Base-by-base conservation (phyloP, 2,888 invertebrate species). In the Piscicola geometra region DNA sequence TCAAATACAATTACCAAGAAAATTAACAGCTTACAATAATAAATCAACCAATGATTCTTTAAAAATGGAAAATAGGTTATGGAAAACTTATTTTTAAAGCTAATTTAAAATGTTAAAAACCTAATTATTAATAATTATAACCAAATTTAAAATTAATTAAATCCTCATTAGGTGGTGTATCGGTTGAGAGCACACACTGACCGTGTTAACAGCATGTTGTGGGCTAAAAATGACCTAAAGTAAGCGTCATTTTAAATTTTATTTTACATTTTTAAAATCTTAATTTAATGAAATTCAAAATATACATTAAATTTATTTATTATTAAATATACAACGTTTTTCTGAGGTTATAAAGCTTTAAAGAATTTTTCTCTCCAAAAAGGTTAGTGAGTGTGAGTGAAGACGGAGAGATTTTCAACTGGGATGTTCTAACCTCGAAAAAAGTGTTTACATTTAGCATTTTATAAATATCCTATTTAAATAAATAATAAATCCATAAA, bases 311-410 rank as follows among this genome's bases (percentile, higher is more conserved):
- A n/a, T n/a, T n/a, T n/a, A n/a, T n/a, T n/a, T n/a, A n/a, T n/a
- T n/a, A n/a, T n/a, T n/a, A n/a, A n/a, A n/a, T n/a, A n/a, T n/a
- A n/a, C n/a, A n/a, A n/a, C n/a, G n/a, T n/a, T n/a, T n/a, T n/a
- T n/a, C n/a, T n/a, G n/a, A n/a, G n/a, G n/a, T n/a, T n/a, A n/a
- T n/a, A n/a, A n/a, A n/a, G n/a, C n/a, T n/a, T n/a, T n/a, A n/a
- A n/a, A n/a, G n/a, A n/a, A n/a, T n/a, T n/a, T 41, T 41, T 41
- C 41, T 9, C 15, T 41, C 9, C 41, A 15, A 15, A n/a, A 18
- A n/a, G 56, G 12, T n/a, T 73, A 12, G 73, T 73, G 2, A 73
- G 73, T 36, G 73, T 73, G 32, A 73, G 52, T 35, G 73, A 73
- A 9, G 73, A 73, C 41, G 73, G 73, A 9, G 73, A 73, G 35